Evolutionary conservation across 2,113 vertebrate species (phyloP), one percentile per base, ranked within the genome.

Genomic region (Furnarius figulus): DNA sequence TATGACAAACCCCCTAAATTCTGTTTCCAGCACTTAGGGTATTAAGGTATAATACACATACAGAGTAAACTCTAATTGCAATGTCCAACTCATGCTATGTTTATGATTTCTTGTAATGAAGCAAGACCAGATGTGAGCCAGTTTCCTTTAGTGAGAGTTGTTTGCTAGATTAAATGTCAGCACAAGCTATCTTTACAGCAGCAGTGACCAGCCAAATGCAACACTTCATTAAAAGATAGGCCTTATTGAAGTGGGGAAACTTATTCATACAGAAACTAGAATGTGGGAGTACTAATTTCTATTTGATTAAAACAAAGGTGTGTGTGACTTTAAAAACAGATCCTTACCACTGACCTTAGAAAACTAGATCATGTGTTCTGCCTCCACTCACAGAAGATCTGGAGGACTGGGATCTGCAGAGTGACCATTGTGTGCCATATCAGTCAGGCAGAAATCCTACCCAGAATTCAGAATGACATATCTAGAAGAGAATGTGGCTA

Each of bases 161-260:
- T 12, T 80, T 55, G 15, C 39, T 70, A 79, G 90, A 96, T 93
- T 89, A 83, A 83, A 90, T 13, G 21, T 76, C 79, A 67, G 72
- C 78, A 85, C 25, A 66, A 58, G 19, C 23, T 80, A 88, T 39
- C 67, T 90, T 91, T 91, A 94, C 55, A 87, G 46, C 50, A 79
- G 55, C 46, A 74, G 56, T 3, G 2, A 91, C 85, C 9, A 91
- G 91, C 80, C 94, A 95, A 91, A 94, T 9, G 7, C 56, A 93
- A 40, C 89, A 89, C 85, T 88, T 93, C 75, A 77, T 94, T 91
- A 94, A 96, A 46, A 77, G 9, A 50, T 53, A 35, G 56, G 42
- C 33, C 13, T 94, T 92, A 89, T 2, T 77, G 67, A 91, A 62
- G 17, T 37, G 4, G 7, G 12, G 27, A 81, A 63, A 47, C 7